Conservation (phyloP, 2,113 vertebrate genomes). For the Cacatua alba region DNA sequence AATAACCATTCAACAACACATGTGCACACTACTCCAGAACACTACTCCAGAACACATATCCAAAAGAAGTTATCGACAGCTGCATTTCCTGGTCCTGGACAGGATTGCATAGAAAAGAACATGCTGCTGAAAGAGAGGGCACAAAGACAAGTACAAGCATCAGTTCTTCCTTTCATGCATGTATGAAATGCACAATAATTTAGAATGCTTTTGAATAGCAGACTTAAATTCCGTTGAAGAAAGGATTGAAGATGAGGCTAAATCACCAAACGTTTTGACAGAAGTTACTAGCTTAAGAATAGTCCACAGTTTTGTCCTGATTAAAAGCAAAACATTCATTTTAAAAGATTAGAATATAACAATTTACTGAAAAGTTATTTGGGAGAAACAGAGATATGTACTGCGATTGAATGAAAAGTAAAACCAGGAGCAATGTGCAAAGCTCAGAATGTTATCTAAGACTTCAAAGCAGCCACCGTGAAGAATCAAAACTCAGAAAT, state of each 20-base stretch:
- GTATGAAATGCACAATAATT: not conserved
- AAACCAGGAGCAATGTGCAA: conserved; percentile 40
- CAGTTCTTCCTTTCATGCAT: not conserved
- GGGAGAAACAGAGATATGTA: conserved; percentile 8
- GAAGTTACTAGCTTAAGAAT: not conserved
- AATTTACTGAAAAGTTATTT: conserved; percentile 29
- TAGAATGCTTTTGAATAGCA: not conserved
- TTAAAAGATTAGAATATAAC: conserved; percentile 3
- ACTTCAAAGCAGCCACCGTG: conserved; percentile 72
- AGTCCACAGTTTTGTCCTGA: conserved; percentile 7
- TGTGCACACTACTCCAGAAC: not conserved
- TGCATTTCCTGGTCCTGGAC: not conserved
- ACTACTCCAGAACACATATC: not conserved
- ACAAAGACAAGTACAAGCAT: not conserved
- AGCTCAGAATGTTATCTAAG: conserved; percentile 58
- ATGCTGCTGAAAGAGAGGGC: not conserved
- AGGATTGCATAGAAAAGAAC: not conserved
- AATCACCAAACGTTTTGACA: not conserved
- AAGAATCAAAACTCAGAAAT: conserved; percentile 60
- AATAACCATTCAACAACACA: not conserved
- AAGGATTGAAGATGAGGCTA: conserved; percentile 16
- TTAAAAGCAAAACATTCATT: conserved; percentile 44
- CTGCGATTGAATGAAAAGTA: conserved; percentile 7
- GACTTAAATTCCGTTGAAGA: conserved; percentile 29
- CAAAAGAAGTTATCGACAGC: not conserved